phyloP scores from a whole-genome alignment of 1,140 invertebrate genomes.

The Drosophila cardini region DNA sequence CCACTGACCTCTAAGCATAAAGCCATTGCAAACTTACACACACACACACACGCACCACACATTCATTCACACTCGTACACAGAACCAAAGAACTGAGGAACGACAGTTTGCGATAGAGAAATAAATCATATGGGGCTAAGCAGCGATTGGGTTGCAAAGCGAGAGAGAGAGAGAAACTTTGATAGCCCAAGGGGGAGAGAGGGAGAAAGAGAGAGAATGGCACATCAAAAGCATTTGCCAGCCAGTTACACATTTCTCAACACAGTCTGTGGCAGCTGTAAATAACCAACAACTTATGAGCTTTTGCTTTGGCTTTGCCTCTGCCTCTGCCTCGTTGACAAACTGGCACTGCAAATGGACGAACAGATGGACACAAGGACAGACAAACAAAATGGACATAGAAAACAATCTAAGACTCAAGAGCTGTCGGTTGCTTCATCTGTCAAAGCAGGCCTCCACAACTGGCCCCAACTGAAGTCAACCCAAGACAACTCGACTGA shows the following conservation, averaged over 20 bases:
- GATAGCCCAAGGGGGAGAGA: background rate
- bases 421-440: slow-evolving; percentile 29
- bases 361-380: background rate
- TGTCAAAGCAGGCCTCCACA: slow-evolving; percentile 8
- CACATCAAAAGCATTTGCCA: slow-evolving; percentile 27
- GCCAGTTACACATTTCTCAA: slow-evolving; percentile 39
- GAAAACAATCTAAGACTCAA: slow-evolving; percentile 7
- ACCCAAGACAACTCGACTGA: slow-evolving; percentile 1
- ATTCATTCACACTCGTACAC: too few species aligned
- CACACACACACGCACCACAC: background rate
- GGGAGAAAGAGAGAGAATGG: slow-evolving; percentile 15
- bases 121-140: slow-evolving; percentile 35
- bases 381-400: background rate
- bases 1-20: slow-evolving; percentile 30
- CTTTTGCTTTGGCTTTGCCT: slow-evolving; percentile 18
- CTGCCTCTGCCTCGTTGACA: slow-evolving; percentile 24
- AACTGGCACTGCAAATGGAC: slow-evolving; percentile 43
- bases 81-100: background rate
- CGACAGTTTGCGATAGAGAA: slow-evolving; percentile 25
- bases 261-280: slow-evolving; percentile 27
- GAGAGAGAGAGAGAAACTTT: background rate
- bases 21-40: slow-evolving; percentile 1
- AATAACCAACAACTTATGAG: slow-evolving; percentile 48
- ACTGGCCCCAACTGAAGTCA: background rate
- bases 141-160: slow-evolving; percentile 6